phyloP scores from a whole-genome alignment of 2,888 invertebrate species.

The Pyrgus malvae region DNA sequence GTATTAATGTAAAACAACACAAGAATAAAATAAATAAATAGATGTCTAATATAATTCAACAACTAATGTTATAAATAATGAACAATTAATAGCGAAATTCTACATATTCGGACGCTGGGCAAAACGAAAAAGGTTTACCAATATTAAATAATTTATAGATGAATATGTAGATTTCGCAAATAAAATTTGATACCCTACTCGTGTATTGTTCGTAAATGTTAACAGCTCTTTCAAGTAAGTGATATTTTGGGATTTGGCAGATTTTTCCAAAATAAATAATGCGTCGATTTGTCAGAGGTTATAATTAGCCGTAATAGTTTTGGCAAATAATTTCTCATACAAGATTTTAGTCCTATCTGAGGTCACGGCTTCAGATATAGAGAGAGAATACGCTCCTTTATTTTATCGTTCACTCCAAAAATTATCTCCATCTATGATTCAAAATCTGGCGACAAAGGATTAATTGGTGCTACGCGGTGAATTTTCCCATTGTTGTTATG shows the following conservation, averaged over 20 bases:
- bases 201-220: conserved; percentile 6
- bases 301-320: too few relatives aligned
- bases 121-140: conserved; percentile 5
- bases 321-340: too few relatives aligned
- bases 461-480: too few relatives aligned
- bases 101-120: conserved; percentile 3
- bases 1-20: conserved; percentile 56
- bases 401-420: too few relatives aligned
- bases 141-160: conserved; percentile 2
- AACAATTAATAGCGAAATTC: conserved; percentile 12
- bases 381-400: too few relatives aligned
- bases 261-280: too few relatives aligned
- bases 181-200: conserved; percentile 15
- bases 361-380: too few relatives aligned
- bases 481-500: too few relatives aligned
- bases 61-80: conserved; percentile 53
- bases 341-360: too few relatives aligned
- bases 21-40: conserved; percentile 62
- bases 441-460: too few relatives aligned
- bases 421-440: too few relatives aligned
- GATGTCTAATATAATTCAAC: conserved; percentile 74
- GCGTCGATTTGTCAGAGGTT: too few relatives aligned
- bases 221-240: conserved; percentile 4
- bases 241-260: background rate
- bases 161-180: conserved; percentile 8